These are phyloP conservation scores for Ladona fulva DNA, from an alignment of 1,140 invertebrate genomes.

Conservation along the genomic window DNA sequence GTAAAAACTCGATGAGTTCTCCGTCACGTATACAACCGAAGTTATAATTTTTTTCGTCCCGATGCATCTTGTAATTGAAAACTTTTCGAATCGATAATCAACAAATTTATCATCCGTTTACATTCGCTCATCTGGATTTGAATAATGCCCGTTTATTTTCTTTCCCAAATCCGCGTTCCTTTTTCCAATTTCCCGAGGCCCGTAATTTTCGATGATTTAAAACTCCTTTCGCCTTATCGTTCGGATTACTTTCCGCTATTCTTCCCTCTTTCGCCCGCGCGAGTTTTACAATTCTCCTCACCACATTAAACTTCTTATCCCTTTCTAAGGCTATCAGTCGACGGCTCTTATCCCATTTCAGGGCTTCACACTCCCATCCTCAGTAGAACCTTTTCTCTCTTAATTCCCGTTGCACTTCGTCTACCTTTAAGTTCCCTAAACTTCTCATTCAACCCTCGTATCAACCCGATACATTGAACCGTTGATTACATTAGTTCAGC, in stretches of 20 bases:
- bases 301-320: constrained; percentile 1
- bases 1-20: too few species aligned
- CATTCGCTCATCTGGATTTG: background rate
- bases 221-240: background rate
- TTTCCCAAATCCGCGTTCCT: background rate
- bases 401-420: too few species aligned
- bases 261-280: background rate
- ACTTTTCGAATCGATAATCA: background rate
- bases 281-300: background rate
- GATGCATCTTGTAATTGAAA: background rate
- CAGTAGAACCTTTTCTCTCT: background rate
- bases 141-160: background rate
- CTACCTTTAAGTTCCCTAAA: too few species aligned
- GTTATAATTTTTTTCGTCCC: too few species aligned
- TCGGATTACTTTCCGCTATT: background rate
- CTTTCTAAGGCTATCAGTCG: background rate
- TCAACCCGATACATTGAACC: too few species aligned
- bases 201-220: background rate
- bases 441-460: too few species aligned
- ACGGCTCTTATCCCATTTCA: background rate
- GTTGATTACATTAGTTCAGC: too few species aligned
- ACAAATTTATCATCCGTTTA: background rate
- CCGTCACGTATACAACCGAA: too few species aligned
- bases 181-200: background rate
- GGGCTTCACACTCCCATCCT: background rate